Conservation (phyloP, 1,140 invertebrate species). For the Elymnias hypermnestra region DNA sequence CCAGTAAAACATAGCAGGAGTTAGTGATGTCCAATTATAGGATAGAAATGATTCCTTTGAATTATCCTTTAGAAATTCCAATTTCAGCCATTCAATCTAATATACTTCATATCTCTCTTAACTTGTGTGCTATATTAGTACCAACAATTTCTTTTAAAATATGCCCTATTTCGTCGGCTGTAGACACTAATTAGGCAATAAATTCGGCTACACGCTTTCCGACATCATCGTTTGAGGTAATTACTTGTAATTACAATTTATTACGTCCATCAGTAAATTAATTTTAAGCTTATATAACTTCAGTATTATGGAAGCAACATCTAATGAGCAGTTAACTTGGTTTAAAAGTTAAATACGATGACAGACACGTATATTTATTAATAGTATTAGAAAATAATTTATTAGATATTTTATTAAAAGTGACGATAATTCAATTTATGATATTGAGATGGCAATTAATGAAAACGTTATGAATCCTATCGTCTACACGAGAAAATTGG, state of each 20-base stretch:
- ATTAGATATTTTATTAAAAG: no score
- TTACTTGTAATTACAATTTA: constrained; percentile 29
- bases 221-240: constrained; percentile 22
- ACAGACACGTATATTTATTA: no score
- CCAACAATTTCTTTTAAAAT: neutral
- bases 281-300: constrained; percentile 5
- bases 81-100: no score
- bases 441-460: no score
- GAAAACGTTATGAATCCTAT: no score
- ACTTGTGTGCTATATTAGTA: neutral
- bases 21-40: constrained; percentile 25
- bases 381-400: no score
- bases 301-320: no score
- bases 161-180: constrained; percentile 18
- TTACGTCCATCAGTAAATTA: constrained; percentile 14
- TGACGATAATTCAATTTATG: no score
- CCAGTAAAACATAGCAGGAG: constrained; percentile 7
- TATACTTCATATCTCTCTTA: no score
- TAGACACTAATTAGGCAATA: constrained; percentile 25
- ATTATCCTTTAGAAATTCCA: constrained; percentile 9
- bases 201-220: constrained; percentile 22
- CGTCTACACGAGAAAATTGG: no score
- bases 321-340: no score
- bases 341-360: no score
- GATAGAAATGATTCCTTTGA: constrained; percentile 23